Percentiles rank a stretch among this genome's conserved stretches.
phyloP scores from a whole-genome alignment of 2,113 vertebrate genomes.

The Apistogramma diplotaenia region DNA sequence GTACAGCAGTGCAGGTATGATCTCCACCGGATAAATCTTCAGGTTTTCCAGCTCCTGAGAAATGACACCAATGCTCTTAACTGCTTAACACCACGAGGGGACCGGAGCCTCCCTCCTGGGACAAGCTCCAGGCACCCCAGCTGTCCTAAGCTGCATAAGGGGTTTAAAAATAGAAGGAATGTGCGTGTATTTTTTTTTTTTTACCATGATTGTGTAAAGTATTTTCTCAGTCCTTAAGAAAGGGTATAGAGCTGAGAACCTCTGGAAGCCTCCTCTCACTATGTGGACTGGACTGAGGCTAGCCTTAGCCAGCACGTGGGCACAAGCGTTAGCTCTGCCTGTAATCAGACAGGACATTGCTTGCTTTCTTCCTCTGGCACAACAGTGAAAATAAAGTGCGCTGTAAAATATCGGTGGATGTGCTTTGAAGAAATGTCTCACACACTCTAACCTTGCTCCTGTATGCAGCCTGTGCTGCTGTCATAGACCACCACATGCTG shows the following conservation, averaged over 20 bases:
- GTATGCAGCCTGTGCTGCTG: conserved; percentile 59
- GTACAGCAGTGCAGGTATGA: conserved; percentile 80
- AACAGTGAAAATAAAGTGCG: background rate
- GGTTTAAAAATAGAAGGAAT: background rate
- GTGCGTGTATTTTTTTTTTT: background rate
- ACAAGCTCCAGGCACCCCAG: background rate
- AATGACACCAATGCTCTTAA: background rate
- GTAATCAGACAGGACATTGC: background rate
- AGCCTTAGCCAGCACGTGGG: conserved; percentile 56
- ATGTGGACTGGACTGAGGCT: conserved; percentile 71
- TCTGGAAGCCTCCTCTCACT: conserved; percentile 80
- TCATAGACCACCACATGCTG: conserved; percentile 86
- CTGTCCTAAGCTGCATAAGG: background rate
- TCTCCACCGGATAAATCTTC: conserved; percentile 84
- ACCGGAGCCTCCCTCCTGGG: background rate
- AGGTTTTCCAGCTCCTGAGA: conserved; percentile 85
- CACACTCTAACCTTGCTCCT: conserved; percentile 46
- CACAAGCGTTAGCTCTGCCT: conserved; percentile 67
- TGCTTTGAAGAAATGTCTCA: background rate
- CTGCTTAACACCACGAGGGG: background rate
- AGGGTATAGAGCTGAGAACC: conserved; percentile 79
- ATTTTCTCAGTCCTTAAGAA: conserved; percentile 82
- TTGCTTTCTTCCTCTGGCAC: background rate
- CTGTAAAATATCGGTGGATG: background rate
- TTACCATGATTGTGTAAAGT: conserved; percentile 84